Percentiles rank a stretch among this genome's conserved stretches.
phyloP scores from a whole-genome alignment of 1,140 invertebrate species.

The Lithobius niger region DNA sequence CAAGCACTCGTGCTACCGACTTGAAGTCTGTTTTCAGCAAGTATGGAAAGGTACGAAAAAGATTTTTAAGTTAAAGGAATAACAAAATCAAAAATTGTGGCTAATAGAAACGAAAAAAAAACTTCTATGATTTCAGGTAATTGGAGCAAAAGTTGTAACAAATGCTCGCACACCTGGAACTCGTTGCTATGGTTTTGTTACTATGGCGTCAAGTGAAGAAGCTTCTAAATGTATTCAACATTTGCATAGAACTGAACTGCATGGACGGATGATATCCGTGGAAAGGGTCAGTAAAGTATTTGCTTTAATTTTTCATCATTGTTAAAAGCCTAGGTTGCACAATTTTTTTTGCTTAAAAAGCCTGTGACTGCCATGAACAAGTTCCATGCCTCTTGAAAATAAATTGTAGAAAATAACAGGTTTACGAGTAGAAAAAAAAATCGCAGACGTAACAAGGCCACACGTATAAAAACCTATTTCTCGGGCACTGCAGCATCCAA shows the following conservation, averaged over 20 bases:
- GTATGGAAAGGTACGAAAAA: constrained; percentile 65
- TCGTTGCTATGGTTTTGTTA: constrained; percentile 87
- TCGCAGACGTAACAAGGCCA: too few relatives aligned
- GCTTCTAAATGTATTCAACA: constrained; percentile 78
- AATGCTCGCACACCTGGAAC: constrained; percentile 80
- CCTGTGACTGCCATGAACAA: too few relatives aligned
- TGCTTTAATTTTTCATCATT: constrained; percentile 4
- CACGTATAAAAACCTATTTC: too few relatives aligned
- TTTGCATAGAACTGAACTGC: constrained; percentile 75
- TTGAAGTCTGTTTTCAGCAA: constrained; percentile 80
- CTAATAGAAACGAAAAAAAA: neutral
- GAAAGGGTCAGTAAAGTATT: constrained; percentile 52
- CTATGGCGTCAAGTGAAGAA: constrained; percentile 76
- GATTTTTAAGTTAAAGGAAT: neutral
- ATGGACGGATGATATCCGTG: constrained; percentile 84
- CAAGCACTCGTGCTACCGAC: constrained; percentile 76
- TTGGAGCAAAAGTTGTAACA: constrained; percentile 91
- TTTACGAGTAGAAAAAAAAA: too few relatives aligned
- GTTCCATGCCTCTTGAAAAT: too few relatives aligned
- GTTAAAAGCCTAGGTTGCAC: too few relatives aligned
- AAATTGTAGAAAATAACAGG: too few relatives aligned
- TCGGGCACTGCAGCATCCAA: too few relatives aligned
- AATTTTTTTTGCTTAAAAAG: too few relatives aligned
- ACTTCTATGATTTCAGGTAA: constrained; percentile 33
- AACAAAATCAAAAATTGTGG: neutral